Conservation (phyloP, 2,797 vertebrate species). For the Iguana delicatissima region DNA sequence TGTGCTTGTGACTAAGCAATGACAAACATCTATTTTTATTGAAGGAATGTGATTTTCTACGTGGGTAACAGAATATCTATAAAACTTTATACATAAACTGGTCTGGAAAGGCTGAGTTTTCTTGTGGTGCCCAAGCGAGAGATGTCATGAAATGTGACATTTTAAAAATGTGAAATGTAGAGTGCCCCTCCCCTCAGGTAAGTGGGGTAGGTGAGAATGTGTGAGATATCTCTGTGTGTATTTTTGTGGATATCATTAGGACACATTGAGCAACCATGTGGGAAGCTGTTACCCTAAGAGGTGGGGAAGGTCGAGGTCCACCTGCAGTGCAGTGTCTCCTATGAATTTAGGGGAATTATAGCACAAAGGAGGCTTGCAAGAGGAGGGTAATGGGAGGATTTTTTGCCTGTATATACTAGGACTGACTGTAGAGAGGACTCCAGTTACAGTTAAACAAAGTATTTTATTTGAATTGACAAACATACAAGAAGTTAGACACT, state of each 20-base stretch:
- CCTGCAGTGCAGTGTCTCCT: too few relatives aligned
- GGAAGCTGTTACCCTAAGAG: background rate
- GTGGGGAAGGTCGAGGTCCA: too few relatives aligned
- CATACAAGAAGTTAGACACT: too few relatives aligned
- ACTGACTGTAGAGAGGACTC: too few relatives aligned
- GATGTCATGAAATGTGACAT: background rate
- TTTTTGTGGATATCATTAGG: background rate
- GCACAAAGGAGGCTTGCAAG: too few relatives aligned
- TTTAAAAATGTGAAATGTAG: background rate
- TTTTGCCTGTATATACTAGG: too few relatives aligned
- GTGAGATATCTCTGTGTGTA: background rate
- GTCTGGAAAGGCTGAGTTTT: background rate
- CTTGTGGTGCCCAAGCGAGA: background rate
- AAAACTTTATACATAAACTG: background rate
- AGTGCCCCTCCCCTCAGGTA: background rate
- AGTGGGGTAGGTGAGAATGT: background rate
- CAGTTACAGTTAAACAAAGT: too few relatives aligned
- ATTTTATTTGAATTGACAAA: too few relatives aligned
- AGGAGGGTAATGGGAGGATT: too few relatives aligned
- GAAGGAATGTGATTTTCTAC: background rate
- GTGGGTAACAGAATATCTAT: background rate
- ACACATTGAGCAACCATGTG: background rate
- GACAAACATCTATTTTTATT: background rate
- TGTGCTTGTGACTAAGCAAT: background rate
- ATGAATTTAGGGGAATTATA: too few relatives aligned